phyloP scores from a whole-genome alignment of 2,888 invertebrate species.

The Brenthis ino region DNA sequence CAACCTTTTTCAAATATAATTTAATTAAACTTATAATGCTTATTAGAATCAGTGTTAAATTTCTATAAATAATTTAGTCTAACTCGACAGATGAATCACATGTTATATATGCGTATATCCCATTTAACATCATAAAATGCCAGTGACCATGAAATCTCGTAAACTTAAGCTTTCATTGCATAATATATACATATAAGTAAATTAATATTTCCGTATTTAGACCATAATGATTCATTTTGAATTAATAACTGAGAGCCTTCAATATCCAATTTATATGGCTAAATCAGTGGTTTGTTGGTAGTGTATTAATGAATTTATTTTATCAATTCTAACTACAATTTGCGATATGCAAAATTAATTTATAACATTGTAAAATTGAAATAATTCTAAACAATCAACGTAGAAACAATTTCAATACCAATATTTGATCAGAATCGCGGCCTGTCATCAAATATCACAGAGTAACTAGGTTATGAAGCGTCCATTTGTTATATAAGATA shows the following conservation, averaged over 20 bases:
- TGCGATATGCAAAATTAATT: constrained; percentile 26
- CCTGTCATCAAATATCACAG: constrained; percentile 27
- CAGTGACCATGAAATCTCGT: too few species aligned
- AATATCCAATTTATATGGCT: neutral
- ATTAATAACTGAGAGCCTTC: constrained; percentile 7
- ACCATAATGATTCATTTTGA: neutral
- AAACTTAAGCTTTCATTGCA: too few species aligned
- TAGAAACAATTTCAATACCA: constrained; percentile 24
- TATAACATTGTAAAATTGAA: constrained; percentile 26
- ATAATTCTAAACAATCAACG: constrained; percentile 24
- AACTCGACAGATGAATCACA: too few species aligned
- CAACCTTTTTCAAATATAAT: too few species aligned
- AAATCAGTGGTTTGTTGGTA: neutral
- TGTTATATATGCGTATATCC: too few species aligned
- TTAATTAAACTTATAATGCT: too few species aligned
- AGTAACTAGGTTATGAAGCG: constrained; percentile 12
- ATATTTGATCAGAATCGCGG: constrained; percentile 33
- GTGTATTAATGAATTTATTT: constrained; percentile 15
- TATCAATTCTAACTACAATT: constrained; percentile 12
- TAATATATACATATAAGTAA: too few species aligned
- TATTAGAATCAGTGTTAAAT: too few species aligned
- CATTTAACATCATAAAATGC: too few species aligned
- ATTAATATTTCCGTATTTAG: too few species aligned
- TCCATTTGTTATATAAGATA: constrained; percentile 10
- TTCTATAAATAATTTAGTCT: too few species aligned